Evolutionary conservation across 1,140 invertebrate genomes (phyloP).

Genomic region (Temnothorax nylanderi): DNA sequence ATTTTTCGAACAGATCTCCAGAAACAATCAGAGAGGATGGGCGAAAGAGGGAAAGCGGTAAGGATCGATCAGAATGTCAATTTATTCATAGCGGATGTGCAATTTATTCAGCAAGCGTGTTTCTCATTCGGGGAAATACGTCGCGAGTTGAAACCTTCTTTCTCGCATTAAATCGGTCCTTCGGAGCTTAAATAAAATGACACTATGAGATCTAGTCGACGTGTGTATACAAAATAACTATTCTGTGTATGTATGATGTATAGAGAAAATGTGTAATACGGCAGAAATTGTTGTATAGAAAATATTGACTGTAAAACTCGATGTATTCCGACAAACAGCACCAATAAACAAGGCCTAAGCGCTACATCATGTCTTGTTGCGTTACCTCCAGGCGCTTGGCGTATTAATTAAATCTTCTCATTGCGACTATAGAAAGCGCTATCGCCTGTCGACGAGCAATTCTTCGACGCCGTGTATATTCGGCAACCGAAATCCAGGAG

Average conservation of each 20-base stretch:
- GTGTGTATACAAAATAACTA: conserved; percentile 64
- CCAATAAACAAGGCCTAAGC: conserved; percentile 76
- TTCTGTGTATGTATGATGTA: conserved; percentile 68
- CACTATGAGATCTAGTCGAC: conserved; percentile 47
- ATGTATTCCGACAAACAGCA: conserved; percentile 74
- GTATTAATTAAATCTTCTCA: neutral
- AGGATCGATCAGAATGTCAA: conserved; percentile 51
- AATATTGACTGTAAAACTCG: conserved; percentile 72
- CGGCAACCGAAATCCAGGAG: neutral
- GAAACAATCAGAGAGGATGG: neutral
- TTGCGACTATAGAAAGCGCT: neutral
- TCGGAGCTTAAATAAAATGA: neutral
- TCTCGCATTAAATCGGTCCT: conserved; percentile 33
- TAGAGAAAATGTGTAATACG: conserved; percentile 62
- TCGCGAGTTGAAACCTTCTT: conserved; percentile 18
- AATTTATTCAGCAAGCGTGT: neutral
- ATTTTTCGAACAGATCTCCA: conserved; percentile 55
- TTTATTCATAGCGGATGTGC: conserved; percentile 10
- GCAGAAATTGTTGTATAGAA: conserved; percentile 65
- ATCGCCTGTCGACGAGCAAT: neutral
- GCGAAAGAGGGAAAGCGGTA: neutral
- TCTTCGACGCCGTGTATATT: neutral
- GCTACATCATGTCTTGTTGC: neutral
- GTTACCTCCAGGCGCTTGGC: neutral
- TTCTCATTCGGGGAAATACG: neutral